Evolutionary conservation across 2,797 vertebrate genomes (phyloP), one percentile per base, ranked within the genome.

Genomic region (Allobates femoralis): DNA sequence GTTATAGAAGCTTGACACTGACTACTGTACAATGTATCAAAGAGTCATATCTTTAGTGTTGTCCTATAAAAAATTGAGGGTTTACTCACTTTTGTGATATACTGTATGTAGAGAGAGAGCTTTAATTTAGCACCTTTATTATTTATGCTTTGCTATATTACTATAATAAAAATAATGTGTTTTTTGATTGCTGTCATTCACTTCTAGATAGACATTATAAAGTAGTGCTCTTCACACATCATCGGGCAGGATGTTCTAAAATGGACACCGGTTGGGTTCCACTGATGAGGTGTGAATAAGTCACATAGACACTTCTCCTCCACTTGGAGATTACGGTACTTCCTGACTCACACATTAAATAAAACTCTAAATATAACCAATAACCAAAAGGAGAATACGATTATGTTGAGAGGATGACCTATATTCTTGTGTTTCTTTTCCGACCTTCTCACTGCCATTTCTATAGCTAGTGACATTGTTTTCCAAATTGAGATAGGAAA

Each of bases 241-340:
- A 86, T 86, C 56, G 75, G 10, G 15, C 67, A 81, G 21, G 58
- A 81, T 76, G 41, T 58, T 67, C 32, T 26, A 58, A 76, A 74
- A 66, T 60, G 19, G 73, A 66, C 74, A 75, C 77, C 82, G 34
- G 23, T 56, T 69, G 82, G 86, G 51, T 53, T 76, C 76, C 34
- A 28, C 77, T 55, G 58, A 84, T 88, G 76, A 85, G 46, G 77
- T 80, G 86, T 85, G 23, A 87, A 30, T 87, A 84, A 76, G 32
- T 19, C 19, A 53, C 67, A 74, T 67, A 67, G 77, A 81, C 76
- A 87, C 19, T 60, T 67, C 62, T 80, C 10, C 67, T 74, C 19
- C 80, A 78, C 78, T 53, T 21, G 50, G 50, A 26, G 37, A 84
- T 46, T 26, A 78, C n/a, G n/a, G n/a, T n/a, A n/a, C 41, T 75